Evolutionary conservation across 2,797 vertebrate species (phyloP).

Genomic region (Menidia menidia): DNA sequence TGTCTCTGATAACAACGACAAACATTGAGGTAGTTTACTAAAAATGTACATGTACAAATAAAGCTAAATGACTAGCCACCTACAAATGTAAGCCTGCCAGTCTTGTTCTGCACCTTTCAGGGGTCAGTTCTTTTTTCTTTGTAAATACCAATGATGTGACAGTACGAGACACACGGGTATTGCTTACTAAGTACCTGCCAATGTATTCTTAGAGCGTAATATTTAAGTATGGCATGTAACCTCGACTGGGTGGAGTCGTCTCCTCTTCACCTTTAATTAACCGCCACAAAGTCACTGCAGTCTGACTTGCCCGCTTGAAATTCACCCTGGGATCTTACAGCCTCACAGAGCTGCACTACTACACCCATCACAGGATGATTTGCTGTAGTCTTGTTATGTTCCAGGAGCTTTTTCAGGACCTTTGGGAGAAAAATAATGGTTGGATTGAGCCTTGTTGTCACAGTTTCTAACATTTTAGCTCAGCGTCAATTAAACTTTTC

Average conservation of each 20-base stretch:
- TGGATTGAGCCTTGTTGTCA: not conserved
- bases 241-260: constrained; percentile 2
- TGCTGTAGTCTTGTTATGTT: constrained; percentile 11
- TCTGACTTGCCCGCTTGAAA: constrained; percentile 6
- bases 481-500: constrained; percentile 6
- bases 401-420: constrained; percentile 9
- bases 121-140: not conserved
- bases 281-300: constrained; percentile 7
- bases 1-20: constrained; percentile 43
- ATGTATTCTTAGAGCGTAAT: constrained; percentile 6
- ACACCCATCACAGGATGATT: constrained; percentile 1
- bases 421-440: constrained; percentile 13
- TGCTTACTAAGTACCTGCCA: constrained; percentile 18
- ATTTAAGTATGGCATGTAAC: constrained; percentile 22
- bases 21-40: constrained; percentile 37
- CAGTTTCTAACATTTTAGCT: constrained; percentile 20
- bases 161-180: constrained; percentile 2
- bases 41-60: constrained; percentile 19
- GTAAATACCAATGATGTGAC: constrained; percentile 18
- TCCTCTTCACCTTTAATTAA: constrained; percentile 26
- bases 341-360: constrained; percentile 1
- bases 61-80: not conserved
- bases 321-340: constrained; percentile 22
- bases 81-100: not conserved
- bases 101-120: not conserved